Evolutionary conservation across 2,113 vertebrate species (phyloP).

Genomic region (Girardinichthys multiradiatus): DNA sequence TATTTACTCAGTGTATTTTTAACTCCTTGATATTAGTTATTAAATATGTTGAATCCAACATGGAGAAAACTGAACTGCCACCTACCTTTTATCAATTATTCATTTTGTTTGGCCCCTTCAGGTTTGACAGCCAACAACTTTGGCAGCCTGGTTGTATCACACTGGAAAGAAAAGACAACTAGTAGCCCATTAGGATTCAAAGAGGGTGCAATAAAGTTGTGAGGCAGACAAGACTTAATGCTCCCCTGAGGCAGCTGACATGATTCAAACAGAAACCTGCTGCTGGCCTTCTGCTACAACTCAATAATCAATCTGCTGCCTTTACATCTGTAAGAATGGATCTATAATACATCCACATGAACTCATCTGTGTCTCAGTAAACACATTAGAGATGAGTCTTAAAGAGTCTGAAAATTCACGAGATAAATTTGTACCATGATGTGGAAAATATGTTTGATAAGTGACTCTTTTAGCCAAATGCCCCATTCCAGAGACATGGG

Average conservation of each 20-base stretch:
- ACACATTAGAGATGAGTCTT: too few relatives aligned
- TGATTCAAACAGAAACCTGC: background rate
- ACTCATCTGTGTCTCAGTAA: too few relatives aligned
- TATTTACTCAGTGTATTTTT: background rate
- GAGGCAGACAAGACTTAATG: background rate
- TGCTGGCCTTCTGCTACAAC: background rate
- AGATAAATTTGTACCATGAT: too few relatives aligned
- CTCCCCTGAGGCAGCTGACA: background rate
- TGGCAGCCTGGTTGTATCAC: background rate
- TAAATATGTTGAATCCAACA: background rate
- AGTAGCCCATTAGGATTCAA: background rate
- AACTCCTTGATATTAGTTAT: background rate
- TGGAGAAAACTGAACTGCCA: background rate
- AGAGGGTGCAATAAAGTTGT: background rate
- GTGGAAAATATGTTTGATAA: too few relatives aligned
- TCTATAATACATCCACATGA: background rate
- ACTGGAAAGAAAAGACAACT: slow-evolving; percentile 1
- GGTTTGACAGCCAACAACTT: background rate
- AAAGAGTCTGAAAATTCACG: too few relatives aligned
- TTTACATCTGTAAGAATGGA: background rate
- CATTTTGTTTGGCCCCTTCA: background rate
- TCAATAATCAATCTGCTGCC: background rate
- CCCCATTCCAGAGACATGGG: too few relatives aligned
- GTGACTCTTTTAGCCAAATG: too few relatives aligned
- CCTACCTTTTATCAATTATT: background rate